phyloP scores from a whole-genome alignment of 2,888 invertebrate genomes.

The Campoplex nolae region DNA sequence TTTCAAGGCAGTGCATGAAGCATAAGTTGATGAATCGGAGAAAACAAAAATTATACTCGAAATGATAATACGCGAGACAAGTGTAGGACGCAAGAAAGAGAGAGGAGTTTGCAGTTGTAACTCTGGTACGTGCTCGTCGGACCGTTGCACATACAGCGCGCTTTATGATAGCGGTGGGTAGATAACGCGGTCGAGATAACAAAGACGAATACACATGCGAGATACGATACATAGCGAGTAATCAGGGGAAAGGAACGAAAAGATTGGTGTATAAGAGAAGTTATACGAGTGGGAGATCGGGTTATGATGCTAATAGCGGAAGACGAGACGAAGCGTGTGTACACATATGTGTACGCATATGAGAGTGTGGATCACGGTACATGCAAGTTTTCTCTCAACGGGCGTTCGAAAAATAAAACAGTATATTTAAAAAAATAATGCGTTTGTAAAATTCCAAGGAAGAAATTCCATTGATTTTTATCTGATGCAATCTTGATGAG shows the following conservation, averaged over 20 bases:
- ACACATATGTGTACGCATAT: not conserved
- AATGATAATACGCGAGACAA: conserved; percentile 61
- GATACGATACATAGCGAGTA: conserved; percentile 40
- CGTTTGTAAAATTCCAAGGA: not conserved
- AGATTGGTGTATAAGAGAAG: not conserved
- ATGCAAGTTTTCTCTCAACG: conserved; percentile 31
- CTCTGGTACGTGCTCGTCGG: conserved; percentile 47
- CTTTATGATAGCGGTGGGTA: conserved; percentile 67
- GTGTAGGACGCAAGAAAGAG: conserved; percentile 51
- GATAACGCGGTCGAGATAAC: conserved; percentile 65
- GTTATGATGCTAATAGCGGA: conserved; percentile 68
- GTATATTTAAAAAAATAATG: not conserved
- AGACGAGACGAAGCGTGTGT: conserved; percentile 61
- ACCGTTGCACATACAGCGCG: conserved; percentile 64
- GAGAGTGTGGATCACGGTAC: not conserved
- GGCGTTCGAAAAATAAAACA: not conserved
- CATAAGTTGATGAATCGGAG: not conserved
- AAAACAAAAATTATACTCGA: conserved; percentile 22
- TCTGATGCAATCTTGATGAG: not conserved
- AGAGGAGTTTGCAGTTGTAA: conserved; percentile 27
- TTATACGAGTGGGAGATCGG: conserved; percentile 63
- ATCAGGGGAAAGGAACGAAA: not conserved
- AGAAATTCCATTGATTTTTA: not conserved
- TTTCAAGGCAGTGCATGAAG: not conserved
- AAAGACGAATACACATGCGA: conserved; percentile 60